phyloP scores from a whole-genome alignment of 30 jellyfish, hydroid and myxozoan species.

The Euphysa ruthae region DNA sequence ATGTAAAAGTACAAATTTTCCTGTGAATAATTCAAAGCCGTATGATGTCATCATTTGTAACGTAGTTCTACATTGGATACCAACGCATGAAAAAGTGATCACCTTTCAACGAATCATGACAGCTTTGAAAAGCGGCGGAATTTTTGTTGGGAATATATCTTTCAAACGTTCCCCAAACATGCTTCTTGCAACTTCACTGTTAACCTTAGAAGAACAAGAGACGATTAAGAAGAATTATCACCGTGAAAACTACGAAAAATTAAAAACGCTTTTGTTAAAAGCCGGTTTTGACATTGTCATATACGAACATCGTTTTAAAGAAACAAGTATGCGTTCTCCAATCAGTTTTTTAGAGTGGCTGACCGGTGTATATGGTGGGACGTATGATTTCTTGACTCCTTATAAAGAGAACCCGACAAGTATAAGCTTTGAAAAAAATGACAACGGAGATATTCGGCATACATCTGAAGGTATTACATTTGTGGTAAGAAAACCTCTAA shows the following conservation, averaged over 20 bases:
- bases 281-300: constrained; percentile 32
- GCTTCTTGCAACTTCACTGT: constrained; percentile 13
- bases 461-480: constrained; percentile 24
- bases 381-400: constrained; percentile 19
- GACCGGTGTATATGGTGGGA: constrained; percentile 22
- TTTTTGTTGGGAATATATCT: constrained; percentile 35
- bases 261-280: background rate
- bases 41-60: constrained; percentile 37
- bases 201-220: constrained; percentile 30
- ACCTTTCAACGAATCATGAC: constrained; percentile 28
- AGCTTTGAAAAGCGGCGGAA: constrained; percentile 50
- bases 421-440: background rate
- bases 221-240: constrained; percentile 4
- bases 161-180: constrained; percentile 12
- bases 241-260: constrained; percentile 10
- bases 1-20: constrained; percentile 38
- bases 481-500: constrained; percentile 14
- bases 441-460: constrained; percentile 20
- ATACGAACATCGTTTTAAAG: constrained; percentile 15
- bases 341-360: constrained; percentile 16
- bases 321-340: constrained; percentile 14
- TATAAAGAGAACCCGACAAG: background rate
- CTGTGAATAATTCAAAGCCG: constrained; percentile 1
- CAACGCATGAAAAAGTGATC: constrained; percentile 27
- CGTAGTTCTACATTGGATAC: constrained; percentile 66